phyloP scores from a whole-genome alignment of 2,797 vertebrate genomes.

The Agapornis canus region DNA sequence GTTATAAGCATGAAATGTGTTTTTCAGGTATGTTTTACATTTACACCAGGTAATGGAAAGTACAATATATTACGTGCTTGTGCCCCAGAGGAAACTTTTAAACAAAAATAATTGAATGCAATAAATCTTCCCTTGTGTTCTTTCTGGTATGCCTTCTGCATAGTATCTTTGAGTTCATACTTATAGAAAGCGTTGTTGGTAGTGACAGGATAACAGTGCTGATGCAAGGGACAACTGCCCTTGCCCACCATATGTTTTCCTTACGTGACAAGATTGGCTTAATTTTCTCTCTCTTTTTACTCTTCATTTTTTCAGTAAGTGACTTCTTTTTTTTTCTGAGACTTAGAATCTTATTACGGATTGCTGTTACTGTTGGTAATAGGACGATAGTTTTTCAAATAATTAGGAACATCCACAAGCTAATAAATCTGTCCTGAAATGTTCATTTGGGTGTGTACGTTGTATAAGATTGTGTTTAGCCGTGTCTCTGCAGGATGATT shows the following conservation, averaged over 20 bases:
- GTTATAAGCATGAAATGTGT: constrained; percentile 76
- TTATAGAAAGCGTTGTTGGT: constrained; percentile 24
- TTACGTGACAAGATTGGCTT: neutral
- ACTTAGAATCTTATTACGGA: constrained; percentile 39
- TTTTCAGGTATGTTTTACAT: constrained; percentile 82
- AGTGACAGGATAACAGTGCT: neutral
- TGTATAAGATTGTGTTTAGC: constrained; percentile 61
- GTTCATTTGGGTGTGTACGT: constrained; percentile 68
- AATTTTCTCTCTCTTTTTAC: constrained; percentile 18
- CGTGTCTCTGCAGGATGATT: constrained; percentile 41
- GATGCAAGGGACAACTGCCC: neutral
- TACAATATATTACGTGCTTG: constrained; percentile 81
- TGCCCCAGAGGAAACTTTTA: constrained; percentile 77
- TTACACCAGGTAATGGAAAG: constrained; percentile 81
- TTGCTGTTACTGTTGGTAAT: constrained; percentile 45
- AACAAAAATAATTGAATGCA: constrained; percentile 81
- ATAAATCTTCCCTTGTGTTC: constrained; percentile 75
- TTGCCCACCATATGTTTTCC: constrained; percentile 7
- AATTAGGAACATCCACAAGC: constrained; percentile 74
- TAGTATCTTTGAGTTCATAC: constrained; percentile 42
- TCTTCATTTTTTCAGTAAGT: neutral
- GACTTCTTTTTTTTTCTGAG: neutral
- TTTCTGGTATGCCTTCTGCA: constrained; percentile 51
- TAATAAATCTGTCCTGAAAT: constrained; percentile 75
- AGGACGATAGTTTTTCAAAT: constrained; percentile 63